phyloP scores from a whole-genome alignment of 2,888 invertebrate species.

The Drosophila fungiperda region DNA sequence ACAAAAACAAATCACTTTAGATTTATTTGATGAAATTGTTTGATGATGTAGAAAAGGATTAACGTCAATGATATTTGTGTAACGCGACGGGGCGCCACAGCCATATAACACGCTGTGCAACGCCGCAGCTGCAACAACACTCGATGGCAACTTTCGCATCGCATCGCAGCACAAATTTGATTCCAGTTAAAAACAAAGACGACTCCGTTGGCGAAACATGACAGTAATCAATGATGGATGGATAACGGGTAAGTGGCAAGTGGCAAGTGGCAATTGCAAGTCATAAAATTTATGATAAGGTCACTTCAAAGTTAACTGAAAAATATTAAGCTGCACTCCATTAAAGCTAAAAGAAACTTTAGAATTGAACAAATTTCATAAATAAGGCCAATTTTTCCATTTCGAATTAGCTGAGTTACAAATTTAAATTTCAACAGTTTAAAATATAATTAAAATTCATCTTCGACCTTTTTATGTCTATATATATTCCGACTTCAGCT shows the following conservation, averaged over 20 bases:
- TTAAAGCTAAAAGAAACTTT: background rate
- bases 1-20: constrained; percentile 80
- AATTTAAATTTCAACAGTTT: background rate
- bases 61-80: constrained; percentile 78
- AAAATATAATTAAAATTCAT: no score
- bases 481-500: background rate
- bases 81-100: constrained; percentile 25
- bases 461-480: background rate
- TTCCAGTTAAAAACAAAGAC: constrained; percentile 48
- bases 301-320: constrained; percentile 45
- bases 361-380: background rate
- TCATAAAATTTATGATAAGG: constrained; percentile 44
- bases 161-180: constrained; percentile 51
- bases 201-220: constrained; percentile 52
- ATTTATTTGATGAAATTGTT: constrained; percentile 81
- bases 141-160: constrained; percentile 13
- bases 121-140: constrained; percentile 8
- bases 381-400: background rate
- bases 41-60: constrained; percentile 81
- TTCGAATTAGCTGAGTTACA: background rate
- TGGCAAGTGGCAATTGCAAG: constrained; percentile 15
- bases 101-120: constrained; percentile 10
- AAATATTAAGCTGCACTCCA: background rate
- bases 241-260: constrained; percentile 4
- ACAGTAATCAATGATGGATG: constrained; percentile 69